Percentiles rank a stretch among this genome's conserved stretches.
phyloP scores from a whole-genome alignment of 1,140 invertebrate species.

The Lanistes nyassanus region DNA sequence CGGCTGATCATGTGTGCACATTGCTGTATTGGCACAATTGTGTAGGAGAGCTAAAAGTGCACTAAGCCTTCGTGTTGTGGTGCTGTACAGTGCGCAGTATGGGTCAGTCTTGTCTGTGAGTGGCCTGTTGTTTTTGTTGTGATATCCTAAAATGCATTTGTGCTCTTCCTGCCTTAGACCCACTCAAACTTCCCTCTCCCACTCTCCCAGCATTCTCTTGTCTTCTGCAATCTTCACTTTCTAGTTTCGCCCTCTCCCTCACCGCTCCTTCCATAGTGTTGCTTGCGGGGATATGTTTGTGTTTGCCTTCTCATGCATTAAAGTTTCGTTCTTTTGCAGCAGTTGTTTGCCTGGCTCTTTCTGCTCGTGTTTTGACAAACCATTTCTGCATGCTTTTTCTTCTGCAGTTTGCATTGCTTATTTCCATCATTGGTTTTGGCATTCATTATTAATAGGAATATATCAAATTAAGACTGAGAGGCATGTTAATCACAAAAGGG shows the following conservation, averaged over 20 bases:
- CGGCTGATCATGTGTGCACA: not conserved
- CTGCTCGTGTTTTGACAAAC: not conserved
- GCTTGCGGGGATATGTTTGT: not conserved
- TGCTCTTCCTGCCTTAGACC: not conserved
- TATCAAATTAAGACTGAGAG: too few relatives aligned
- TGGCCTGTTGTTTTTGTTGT: constrained; percentile 3
- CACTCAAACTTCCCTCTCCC: not conserved
- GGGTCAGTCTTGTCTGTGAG: not conserved
- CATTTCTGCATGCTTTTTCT: not conserved
- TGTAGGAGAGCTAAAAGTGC: constrained; percentile 10
- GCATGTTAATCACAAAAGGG: too few relatives aligned
- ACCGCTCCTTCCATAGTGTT: not conserved
- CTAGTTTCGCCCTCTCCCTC: not conserved
- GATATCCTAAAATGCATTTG: not conserved
- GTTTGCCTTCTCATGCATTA: not conserved
- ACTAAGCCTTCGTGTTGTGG: constrained; percentile 24
- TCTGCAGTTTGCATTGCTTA: not conserved
- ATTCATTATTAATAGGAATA: too few relatives aligned
- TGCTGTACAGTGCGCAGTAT: constrained; percentile 7
- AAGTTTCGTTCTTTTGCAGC: not conserved
- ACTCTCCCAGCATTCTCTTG: not conserved
- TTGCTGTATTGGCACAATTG: not conserved
- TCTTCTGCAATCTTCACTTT: not conserved
- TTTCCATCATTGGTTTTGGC: too few relatives aligned
- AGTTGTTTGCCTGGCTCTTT: constrained; percentile 5